These are phyloP conservation scores for Heliconius congener DNA, from an alignment of 1,140 invertebrate species.

Conservation along the genomic window DNA sequence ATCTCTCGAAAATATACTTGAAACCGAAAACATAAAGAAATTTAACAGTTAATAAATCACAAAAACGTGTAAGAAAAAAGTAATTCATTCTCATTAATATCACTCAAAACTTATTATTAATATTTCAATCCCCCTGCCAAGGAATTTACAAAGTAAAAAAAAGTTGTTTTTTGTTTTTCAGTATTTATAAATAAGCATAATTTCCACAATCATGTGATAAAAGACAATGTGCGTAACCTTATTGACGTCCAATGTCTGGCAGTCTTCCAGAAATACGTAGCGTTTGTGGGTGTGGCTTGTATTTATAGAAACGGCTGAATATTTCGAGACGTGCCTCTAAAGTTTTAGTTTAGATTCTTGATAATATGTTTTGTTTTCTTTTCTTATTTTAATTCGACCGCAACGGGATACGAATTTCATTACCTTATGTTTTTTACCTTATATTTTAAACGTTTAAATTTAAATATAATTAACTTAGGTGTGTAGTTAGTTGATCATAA, in stretches of 20 bases:
- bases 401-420: no score
- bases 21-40: neutral
- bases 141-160: neutral
- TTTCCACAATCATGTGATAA: constrained; percentile 12
- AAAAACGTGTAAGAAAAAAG: neutral
- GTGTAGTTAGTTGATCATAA: no score
- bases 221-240: constrained; percentile 6
- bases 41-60: neutral
- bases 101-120: neutral
- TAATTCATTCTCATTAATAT: neutral
- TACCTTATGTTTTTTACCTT: no score
- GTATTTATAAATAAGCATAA: neutral
- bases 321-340: constrained; percentile 15
- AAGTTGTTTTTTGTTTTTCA: neutral
- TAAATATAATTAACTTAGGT: no score
- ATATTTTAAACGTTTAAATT: no score
- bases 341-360: neutral
- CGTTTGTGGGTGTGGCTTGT: constrained; percentile 8
- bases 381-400: no score
- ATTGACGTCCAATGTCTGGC: neutral
- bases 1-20: no score
- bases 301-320: constrained; percentile 5
- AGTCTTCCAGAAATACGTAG: neutral
- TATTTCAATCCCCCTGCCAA: neutral
- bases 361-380: neutral